Evolutionary conservation across 2,888 invertebrate genomes (phyloP), one percentile per base, ranked within the genome.

Genomic region (Noctua fimbriata): DNA sequence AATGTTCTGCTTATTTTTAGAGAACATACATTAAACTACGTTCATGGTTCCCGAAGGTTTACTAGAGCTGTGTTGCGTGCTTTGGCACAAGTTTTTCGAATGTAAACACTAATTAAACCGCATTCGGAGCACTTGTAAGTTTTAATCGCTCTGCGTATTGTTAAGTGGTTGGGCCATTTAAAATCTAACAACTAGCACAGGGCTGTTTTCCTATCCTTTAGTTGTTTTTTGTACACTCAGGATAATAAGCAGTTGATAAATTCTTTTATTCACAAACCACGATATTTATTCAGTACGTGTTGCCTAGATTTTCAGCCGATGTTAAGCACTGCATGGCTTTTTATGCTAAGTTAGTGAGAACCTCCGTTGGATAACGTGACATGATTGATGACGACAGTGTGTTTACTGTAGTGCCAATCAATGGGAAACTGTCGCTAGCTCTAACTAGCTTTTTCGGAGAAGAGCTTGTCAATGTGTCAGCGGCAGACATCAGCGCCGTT

Each of bases 341-440:
- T 88, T 86, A 91, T 89, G 87, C 78, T 86, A 88, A 89, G 81
- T 71, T 83, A 69, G 73, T 79, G 81, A 81, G 80, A 85, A 85
- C 41, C 82, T 81, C 74, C 73, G 75, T 75, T 70, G 77, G 79
- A 79, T 88, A 88, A 78, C 79, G 77, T 87, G 81, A 79, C 83
- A 76, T 82, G 82, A 83, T 82, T 84, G 78, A 83, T 81, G 81
- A 69, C 65, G 79, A 70, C 82, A 76, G 47, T 71, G 55, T 90
- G 83, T 88, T 86, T 88, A 89, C 85, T 86, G 83, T 85, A 65
- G 82, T 84, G 90, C 84, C 89, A 88, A 88, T 89, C 89, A 88
- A 88, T 82, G 83, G 75, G 80, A 73, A 83, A 86, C 89, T 87
- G 88, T 88, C 85, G 79, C 76, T 58, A 73, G 47, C n/a, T 58